A percentile compares a stretch with the other conserved stretches of the same genome.
Evolutionary conservation across 2,888 invertebrate species (phyloP).

Genomic region (Drosophila ustulata): DNA sequence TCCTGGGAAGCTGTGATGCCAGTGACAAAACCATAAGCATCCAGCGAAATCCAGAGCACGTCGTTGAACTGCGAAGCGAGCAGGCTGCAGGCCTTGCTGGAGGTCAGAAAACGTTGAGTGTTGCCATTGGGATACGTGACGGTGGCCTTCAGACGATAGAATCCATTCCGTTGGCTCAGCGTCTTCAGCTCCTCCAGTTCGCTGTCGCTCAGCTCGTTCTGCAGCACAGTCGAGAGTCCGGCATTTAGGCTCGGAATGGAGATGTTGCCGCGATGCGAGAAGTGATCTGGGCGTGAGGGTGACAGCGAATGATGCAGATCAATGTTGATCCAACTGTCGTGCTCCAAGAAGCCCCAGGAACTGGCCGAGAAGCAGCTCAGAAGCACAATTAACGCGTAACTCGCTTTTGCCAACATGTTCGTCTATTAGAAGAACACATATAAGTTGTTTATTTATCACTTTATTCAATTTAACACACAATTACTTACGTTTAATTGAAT

Average conservation of each 20-base stretch:
- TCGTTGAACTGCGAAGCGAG: conserved; percentile 92
- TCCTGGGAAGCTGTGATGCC: conserved; percentile 87
- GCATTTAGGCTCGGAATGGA: conserved; percentile 89
- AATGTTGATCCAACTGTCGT: conserved; percentile 91
- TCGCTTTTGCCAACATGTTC: conserved; percentile 31
- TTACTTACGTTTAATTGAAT: conserved; percentile 30
- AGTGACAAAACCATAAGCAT: conserved; percentile 92
- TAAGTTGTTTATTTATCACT: background rate
- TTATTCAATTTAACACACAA: background rate
- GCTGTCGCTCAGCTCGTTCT: conserved; percentile 86
- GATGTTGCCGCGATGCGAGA: conserved; percentile 89
- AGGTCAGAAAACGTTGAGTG: conserved; percentile 90
- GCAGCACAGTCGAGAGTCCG: conserved; percentile 88
- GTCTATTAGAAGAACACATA: background rate
- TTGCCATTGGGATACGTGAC: conserved; percentile 89
- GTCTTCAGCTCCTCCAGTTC: conserved; percentile 87
- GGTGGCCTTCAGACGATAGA: conserved; percentile 90
- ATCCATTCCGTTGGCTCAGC: conserved; percentile 88
- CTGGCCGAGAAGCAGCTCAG: conserved; percentile 39
- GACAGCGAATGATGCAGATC: conserved; percentile 90
- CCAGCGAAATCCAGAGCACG: conserved; percentile 91
- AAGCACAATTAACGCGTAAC: conserved; percentile 30
- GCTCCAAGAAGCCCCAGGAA: conserved; percentile 87
- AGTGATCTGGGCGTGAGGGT: conserved; percentile 86
- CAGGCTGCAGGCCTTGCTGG: conserved; percentile 92